phyloP scores from a whole-genome alignment of 2,113 vertebrate species.

The Clupea harengus region DNA sequence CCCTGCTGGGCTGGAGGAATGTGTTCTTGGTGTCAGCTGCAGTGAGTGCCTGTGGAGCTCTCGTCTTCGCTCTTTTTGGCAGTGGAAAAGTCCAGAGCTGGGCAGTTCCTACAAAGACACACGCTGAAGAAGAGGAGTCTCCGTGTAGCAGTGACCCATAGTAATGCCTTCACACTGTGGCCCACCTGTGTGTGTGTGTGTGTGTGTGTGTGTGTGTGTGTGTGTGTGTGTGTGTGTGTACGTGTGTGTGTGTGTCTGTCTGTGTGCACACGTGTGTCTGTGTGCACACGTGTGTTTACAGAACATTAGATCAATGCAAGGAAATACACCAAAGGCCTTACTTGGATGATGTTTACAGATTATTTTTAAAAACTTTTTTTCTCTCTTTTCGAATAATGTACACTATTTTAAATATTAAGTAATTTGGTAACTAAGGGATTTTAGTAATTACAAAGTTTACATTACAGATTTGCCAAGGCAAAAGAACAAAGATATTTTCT shows the following conservation, averaged over 20 bases:
- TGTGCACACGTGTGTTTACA: neutral
- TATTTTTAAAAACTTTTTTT: neutral
- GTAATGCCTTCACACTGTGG: neutral
- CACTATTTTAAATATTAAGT: neutral
- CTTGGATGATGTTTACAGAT: neutral
- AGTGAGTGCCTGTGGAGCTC: conserved; percentile 60
- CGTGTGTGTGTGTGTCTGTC: neutral
- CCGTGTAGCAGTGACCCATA: neutral
- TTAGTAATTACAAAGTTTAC: neutral
- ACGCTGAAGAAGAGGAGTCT: neutral
- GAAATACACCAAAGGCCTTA: conserved; percentile 1
- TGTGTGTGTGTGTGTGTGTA: conserved; percentile 14
- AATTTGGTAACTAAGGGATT: neutral
- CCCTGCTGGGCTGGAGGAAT: conserved; percentile 68
- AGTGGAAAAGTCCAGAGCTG: conserved; percentile 69
- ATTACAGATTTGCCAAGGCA: neutral
- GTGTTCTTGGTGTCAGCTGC: conserved; percentile 69
- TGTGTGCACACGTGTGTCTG: neutral
- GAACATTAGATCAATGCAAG: neutral
- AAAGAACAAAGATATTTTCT: neutral
- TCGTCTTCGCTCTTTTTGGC: conserved; percentile 65
- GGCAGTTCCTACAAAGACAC: conserved; percentile 51
- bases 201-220: neutral
- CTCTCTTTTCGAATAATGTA: neutral
- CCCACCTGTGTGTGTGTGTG: neutral